Base-by-base conservation (phyloP, 2,797 vertebrate species). In the Acropternis orthonyx region DNA sequence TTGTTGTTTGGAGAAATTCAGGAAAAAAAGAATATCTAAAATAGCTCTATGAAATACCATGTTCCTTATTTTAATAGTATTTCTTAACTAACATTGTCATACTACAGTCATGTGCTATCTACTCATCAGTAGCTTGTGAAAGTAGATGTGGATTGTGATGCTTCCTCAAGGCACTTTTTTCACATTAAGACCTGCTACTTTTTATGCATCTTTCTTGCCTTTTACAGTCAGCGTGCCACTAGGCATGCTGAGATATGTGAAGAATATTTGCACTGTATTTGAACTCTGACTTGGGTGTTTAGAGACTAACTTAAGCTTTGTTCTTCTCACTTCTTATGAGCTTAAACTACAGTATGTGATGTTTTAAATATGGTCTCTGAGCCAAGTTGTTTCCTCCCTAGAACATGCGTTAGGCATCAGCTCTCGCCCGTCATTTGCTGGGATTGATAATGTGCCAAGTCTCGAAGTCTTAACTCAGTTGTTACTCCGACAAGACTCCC, bases 311-410 rank as follows among this genome's bases (percentile, higher is more conserved):
- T 93, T 93, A 79, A 89, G 85, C 95, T 96, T 96, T 93, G 92
- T 96, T 95, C 95, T 95, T 94, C 89, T 96, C 90, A 68, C 92
- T 95, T 93, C 84, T 97, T 95, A 96, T 73, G 89, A 80, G 78
- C 83, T 96, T 95, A 92, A 85, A 77, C 85, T 95, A 36, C 74
- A 85, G 63, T 90, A 79, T 92, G 94, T 90, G 95, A 96, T 97
- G 71, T 95, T 97, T 97, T 94, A 95, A 91, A 95, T 94, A 73
- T 58, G 87, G 91, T 94, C 82, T 62, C 92, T 61, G 87, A 96
- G 97, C 97, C 96, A 97, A 97, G 92, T 95, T 85, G 81, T 97
- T 97, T 97, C 96, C 96, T 97, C 95, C 96, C 94, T 77, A 95
- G 87, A 97, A 97, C 97, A 97, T 96, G 96, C 95, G 82, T 97